phyloP scores from a whole-genome alignment of 2,888 invertebrate genomes.

The Yponomeuta evonymella region DNA sequence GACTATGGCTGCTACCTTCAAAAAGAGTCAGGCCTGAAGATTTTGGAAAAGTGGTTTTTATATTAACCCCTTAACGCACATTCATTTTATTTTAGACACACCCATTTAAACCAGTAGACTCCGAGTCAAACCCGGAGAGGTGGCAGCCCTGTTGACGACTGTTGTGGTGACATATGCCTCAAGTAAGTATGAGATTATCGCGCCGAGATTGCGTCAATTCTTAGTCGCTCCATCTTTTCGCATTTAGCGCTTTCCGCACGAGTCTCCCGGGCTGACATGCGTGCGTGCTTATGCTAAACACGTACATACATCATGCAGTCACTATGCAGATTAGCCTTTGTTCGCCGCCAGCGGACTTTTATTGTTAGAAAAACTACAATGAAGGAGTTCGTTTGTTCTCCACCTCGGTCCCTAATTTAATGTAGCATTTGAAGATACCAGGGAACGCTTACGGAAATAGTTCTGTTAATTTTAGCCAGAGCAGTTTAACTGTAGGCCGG shows the following conservation, averaged over 20 bases:
- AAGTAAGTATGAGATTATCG: neutral
- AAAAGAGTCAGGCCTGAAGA: no score
- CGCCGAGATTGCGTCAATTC: neutral
- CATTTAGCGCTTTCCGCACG: neutral
- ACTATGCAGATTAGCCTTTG: neutral
- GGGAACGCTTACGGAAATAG: neutral
- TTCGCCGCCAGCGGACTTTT: neutral
- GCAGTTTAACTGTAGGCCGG: no score
- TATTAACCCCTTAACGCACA: no score
- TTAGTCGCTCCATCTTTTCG: neutral
- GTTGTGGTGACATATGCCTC: neutral
- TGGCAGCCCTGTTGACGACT: neutral
- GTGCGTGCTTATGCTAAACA: conserved; percentile 1
- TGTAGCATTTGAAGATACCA: neutral
- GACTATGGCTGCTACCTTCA: no score
- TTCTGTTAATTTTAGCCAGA: no score
- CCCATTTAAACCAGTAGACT: no score
- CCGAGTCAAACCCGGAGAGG: no score
- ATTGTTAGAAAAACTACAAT: neutral
- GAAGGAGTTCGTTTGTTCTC: neutral
- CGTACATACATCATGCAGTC: neutral
- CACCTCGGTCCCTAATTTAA: neutral
- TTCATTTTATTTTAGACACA: no score
- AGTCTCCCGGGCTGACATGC: neutral
- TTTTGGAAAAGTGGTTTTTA: no score